phyloP scores from a whole-genome alignment of 2,113 vertebrate genomes.

The Diadophis punctatus region DNA sequence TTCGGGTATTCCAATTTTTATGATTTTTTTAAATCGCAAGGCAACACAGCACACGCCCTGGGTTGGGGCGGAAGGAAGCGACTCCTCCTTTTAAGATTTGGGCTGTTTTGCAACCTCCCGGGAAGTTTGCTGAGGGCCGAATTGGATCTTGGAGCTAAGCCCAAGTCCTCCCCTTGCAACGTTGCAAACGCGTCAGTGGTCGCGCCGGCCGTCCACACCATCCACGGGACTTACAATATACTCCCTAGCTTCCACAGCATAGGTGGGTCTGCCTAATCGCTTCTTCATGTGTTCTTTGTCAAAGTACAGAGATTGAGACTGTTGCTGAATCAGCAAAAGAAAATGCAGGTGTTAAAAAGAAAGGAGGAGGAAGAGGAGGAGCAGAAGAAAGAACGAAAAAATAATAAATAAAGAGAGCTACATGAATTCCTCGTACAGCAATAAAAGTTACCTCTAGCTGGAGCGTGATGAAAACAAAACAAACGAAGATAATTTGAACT shows the following conservation, averaged over 20 bases:
- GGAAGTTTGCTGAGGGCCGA: not conserved
- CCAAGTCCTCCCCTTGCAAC: not conserved
- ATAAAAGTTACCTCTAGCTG: slow-evolving; percentile 18
- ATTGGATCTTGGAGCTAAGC: slow-evolving; percentile 29
- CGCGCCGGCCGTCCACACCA: slow-evolving; percentile 60
- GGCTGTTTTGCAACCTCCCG: not conserved
- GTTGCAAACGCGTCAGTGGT: slow-evolving; percentile 72
- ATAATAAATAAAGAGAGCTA: slow-evolving; percentile 3
- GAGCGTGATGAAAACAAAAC: not conserved
- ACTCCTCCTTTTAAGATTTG: not conserved
- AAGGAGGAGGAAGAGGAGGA: not conserved
- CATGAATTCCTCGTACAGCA: slow-evolving; percentile 51
- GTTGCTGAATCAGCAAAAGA: slow-evolving; percentile 79
- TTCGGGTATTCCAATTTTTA: not conserved
- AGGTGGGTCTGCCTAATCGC: slow-evolving; percentile 93
- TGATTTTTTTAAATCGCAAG: not conserved
- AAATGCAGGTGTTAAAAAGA: slow-evolving; percentile 72
- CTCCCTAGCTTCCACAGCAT: slow-evolving; percentile 94
- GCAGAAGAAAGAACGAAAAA: not conserved
- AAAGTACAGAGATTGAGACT: slow-evolving; percentile 87
- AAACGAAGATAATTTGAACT: not conserved
- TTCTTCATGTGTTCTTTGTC: slow-evolving; percentile 98
- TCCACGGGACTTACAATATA: slow-evolving; percentile 90
- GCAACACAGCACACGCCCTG: not conserved
- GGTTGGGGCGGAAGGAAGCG: not conserved